These are phyloP conservation scores for Noctua janthe DNA, from an alignment of 2,888 invertebrate species.

Conservation along the genomic window DNA sequence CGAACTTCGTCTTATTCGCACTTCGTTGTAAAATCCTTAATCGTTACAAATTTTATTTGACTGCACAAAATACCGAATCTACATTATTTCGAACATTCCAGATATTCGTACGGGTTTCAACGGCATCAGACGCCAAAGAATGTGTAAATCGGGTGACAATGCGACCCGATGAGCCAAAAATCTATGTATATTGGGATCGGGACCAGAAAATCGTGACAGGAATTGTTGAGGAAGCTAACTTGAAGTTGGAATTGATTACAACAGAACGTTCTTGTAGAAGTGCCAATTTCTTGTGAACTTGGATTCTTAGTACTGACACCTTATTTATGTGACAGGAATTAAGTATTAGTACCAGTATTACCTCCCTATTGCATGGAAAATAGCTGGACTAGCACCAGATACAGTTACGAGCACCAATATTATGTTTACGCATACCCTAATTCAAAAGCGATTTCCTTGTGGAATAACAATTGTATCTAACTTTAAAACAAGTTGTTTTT, in stretches of 20 bases:
- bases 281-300: neutral
- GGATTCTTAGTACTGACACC: neutral
- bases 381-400: neutral
- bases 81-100: neutral
- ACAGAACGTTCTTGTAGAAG: neutral
- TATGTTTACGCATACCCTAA: neutral
- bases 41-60: neutral
- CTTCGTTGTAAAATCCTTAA: neutral
- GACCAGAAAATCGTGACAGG: conserved; percentile 41
- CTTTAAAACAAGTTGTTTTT: neutral
- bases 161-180: conserved; percentile 30
- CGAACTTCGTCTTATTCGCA: no score
- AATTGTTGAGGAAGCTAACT: conserved; percentile 16
- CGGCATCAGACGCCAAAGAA: conserved; percentile 11
- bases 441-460: neutral
- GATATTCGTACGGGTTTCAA: neutral
- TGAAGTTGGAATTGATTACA: conserved; percentile 16
- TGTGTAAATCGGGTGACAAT: conserved; percentile 51
- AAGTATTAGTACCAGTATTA: neutral
- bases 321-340: conserved; percentile 2
- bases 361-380: neutral
- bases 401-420: neutral
- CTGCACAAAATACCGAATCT: neutral
- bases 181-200: conserved; percentile 12
- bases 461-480: neutral